A percentile compares a stretch with the other conserved stretches of the same genome.
phyloP scores from a whole-genome alignment of 2,888 invertebrate genomes.

The Fabriciana adippe region DNA sequence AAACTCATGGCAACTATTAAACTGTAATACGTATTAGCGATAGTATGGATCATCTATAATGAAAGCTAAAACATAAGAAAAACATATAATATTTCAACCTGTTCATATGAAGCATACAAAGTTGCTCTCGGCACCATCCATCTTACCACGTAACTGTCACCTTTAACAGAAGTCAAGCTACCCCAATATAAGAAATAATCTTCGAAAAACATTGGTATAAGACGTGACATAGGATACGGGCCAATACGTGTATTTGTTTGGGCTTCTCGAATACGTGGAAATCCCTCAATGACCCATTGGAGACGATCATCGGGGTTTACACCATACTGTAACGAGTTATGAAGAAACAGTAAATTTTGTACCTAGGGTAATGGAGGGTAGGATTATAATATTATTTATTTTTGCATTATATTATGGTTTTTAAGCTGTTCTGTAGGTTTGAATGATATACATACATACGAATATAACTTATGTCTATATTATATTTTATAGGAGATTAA shows the following conservation, averaged over 20 bases:
- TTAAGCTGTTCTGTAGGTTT: no score
- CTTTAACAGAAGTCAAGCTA: slow-evolving; percentile 67
- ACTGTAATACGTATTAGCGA: slow-evolving; percentile 23
- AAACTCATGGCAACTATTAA: not conserved
- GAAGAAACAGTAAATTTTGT: not conserved
- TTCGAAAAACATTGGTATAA: slow-evolving; percentile 80
- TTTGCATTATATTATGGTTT: not conserved
- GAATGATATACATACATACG: no score
- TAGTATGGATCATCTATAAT: no score
- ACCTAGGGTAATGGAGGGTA: no score
- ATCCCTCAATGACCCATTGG: slow-evolving; percentile 67
- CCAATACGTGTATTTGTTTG: slow-evolving; percentile 75
- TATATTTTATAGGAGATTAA: no score
- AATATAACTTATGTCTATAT: no score
- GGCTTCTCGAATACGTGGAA: slow-evolving; percentile 76
- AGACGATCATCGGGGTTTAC: slow-evolving; percentile 68
- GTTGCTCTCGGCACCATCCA: slow-evolving; percentile 85
- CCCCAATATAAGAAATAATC: slow-evolving; percentile 87
- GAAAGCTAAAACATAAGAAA: no score
- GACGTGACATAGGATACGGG: slow-evolving; percentile 72
- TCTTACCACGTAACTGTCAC: slow-evolving; percentile 69
- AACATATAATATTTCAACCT: slow-evolving; percentile 62
- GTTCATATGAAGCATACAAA: slow-evolving; percentile 80
- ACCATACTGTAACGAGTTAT: slow-evolving; percentile 67
- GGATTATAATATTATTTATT: not conserved